Evolutionary conservation across 2,113 vertebrate genomes (phyloP).

Genomic region (Oreochromis niloticus): DNA sequence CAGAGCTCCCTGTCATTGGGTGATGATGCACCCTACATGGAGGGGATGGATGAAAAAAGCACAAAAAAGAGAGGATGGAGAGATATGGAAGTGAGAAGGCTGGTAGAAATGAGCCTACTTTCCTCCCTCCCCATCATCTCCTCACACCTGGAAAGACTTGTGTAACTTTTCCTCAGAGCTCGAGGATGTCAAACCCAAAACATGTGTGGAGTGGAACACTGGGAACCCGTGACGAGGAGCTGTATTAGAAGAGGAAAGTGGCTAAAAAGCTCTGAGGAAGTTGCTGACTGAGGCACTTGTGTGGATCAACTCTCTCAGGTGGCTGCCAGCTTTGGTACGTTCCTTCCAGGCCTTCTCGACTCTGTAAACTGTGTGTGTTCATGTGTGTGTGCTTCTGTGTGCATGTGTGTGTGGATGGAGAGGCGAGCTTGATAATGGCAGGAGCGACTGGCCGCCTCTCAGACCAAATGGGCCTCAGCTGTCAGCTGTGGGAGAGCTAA

Average conservation of each 20-base stretch:
- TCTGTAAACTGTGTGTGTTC: background rate
- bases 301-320: constrained; percentile 64
- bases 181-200: constrained; percentile 27
- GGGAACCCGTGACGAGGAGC: constrained; percentile 37
- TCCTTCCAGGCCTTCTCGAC: constrained; percentile 18
- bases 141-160: constrained; percentile 32
- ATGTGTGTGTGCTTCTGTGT: background rate
- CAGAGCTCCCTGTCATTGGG: constrained; percentile 31
- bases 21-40: background rate
- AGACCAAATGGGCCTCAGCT: constrained; percentile 57
- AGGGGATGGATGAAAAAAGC: background rate
- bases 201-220: constrained; percentile 19
- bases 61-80: background rate
- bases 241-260: constrained; percentile 49
- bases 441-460: constrained; percentile 27
- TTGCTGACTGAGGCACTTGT: constrained; percentile 49
- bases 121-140: background rate
- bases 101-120: background rate
- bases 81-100: background rate
- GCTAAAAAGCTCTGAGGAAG: constrained; percentile 61
- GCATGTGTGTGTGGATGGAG: background rate
- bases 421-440: constrained; percentile 50
- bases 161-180: constrained; percentile 21
- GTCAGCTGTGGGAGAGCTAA: constrained; percentile 53
- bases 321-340: constrained; percentile 37